Base-by-base conservation (phyloP, 1,140 invertebrate genomes). In the Penaeus chinensis region DNA sequence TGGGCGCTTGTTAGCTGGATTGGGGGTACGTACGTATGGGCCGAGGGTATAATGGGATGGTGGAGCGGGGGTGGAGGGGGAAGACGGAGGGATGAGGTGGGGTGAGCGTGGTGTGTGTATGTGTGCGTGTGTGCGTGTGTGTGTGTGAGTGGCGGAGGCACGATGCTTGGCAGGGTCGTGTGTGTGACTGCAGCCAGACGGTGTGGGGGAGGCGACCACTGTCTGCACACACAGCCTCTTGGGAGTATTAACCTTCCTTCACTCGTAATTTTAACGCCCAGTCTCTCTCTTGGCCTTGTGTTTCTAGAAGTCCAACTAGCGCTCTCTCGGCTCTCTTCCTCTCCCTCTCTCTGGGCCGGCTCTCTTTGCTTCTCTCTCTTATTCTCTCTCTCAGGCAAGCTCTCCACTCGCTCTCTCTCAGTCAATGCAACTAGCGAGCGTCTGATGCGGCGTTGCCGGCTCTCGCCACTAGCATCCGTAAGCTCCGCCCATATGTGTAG, bases 381-480 rank as follows among this genome's bases (percentile, higher is more conserved):
- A 32, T 37, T 74, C 69, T 74, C 69, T 74, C 69, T 74, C 69
- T 74, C 71, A 54, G 54, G 54, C 54, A 54, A 54, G 54, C 54
- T 54, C 54, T 54, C 42, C 71, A 32, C 71, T 74, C 71, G 27
- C 71, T 74, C 71, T 24, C 69, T 24, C n/a, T 24, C 27, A 74
- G 20, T 27, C 71, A 74, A 37, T 32, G 71, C 24, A 74, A 37
- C 27, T 27, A 74, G 71, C 27, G 71, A 74, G 71, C 71, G 71
- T 74, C 71, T 74, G 71, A 74, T 74, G 71, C 71, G 71, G 42
- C 71, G 71, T 74, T 74, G 71, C 71, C 71, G 71, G 71, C 42
- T 74, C 71, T 74, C 27, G 27, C 42, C 18, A 74, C 42, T 32
- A 74, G 27, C 42, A 74, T 27, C 27, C 18, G 42, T 32, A 74